These are phyloP conservation scores for Platysteira castanea DNA, from an alignment of 2,113 vertebrate species.

Conservation along the genomic window DNA sequence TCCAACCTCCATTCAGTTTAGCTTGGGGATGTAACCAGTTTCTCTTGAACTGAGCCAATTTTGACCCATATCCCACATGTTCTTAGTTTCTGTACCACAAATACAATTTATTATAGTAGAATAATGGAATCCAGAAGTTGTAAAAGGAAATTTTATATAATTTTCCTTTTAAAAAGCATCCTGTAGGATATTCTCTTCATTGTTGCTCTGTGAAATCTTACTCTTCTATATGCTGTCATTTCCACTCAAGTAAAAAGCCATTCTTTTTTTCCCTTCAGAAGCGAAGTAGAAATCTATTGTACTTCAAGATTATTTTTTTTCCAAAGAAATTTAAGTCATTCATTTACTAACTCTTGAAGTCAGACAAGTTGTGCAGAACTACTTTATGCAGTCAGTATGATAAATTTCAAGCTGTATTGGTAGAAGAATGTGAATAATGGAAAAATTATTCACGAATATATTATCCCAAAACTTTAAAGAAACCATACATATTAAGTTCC, in stretches of 20 bases:
- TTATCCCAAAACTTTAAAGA: conserved; percentile 19
- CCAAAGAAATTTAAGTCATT: not conserved
- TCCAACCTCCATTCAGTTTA: not conserved
- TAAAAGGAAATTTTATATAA: not conserved
- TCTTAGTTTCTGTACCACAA: not conserved
- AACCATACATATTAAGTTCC: not conserved
- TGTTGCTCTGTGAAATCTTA: not conserved
- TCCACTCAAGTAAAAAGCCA: not conserved
- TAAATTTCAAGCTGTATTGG: conserved; percentile 8
- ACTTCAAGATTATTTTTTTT: not conserved
- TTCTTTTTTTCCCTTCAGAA: not conserved
- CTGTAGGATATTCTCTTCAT: not conserved
- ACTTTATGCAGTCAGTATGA: conserved; percentile 11
- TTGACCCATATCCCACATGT: not conserved
- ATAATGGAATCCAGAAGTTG: not conserved
- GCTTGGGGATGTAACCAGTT: not conserved
- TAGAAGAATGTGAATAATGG: conserved; percentile 16
- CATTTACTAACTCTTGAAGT: conserved; percentile 24
- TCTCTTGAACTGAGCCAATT: not conserved
- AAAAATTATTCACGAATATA: not conserved
- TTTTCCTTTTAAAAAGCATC: not conserved
- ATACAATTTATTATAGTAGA: not conserved
- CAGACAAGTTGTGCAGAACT: not conserved
- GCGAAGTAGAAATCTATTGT: not conserved
- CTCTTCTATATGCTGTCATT: not conserved